Percentiles rank a stretch among this genome's conserved stretches.
Conservation (phyloP, 2,888 invertebrate species). For the Orthosia gracilis region DNA sequence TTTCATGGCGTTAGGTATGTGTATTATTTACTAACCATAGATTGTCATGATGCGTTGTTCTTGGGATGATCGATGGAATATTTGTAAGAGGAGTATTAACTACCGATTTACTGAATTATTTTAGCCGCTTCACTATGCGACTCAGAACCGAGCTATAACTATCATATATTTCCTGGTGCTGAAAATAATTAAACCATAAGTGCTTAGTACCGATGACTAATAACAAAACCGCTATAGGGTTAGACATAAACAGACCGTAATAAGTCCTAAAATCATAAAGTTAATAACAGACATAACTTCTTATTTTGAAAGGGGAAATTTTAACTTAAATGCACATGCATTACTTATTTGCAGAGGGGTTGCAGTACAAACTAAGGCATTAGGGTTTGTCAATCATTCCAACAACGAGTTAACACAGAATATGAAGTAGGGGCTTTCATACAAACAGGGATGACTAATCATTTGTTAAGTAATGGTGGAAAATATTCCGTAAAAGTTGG, state of each 20-base stretch:
- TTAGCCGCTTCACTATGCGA: constrained; percentile 3
- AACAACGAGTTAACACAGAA: constrained; percentile 9
- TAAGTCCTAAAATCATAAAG: background rate
- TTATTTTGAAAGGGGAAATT: constrained; percentile 2
- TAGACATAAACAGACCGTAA: background rate
- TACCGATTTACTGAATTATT: constrained; percentile 37
- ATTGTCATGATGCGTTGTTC: constrained; percentile 5
- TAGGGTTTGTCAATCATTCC: constrained; percentile 31
- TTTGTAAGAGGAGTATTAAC: constrained; percentile 27
- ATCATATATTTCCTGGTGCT: constrained; percentile 44
- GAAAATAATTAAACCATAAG: constrained; percentile 32
- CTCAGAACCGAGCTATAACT: constrained; percentile 26
- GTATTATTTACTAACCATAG: background rate
- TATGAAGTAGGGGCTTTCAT: constrained; percentile 3
- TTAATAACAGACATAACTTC: background rate
- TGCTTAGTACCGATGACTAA: constrained; percentile 3
- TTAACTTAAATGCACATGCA: constrained; percentile 2
- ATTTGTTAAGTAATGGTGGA: constrained; percentile 41
- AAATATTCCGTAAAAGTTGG: constrained; percentile 40
- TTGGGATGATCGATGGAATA: constrained; percentile 30
- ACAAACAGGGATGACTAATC: constrained; percentile 33
- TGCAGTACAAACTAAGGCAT: background rate
- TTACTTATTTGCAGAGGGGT: constrained; percentile 18
- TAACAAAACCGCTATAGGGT: background rate
- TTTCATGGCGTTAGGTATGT: background rate